Conservation (phyloP, 2,113 vertebrate species). For the Alligator sinensis region DNA sequence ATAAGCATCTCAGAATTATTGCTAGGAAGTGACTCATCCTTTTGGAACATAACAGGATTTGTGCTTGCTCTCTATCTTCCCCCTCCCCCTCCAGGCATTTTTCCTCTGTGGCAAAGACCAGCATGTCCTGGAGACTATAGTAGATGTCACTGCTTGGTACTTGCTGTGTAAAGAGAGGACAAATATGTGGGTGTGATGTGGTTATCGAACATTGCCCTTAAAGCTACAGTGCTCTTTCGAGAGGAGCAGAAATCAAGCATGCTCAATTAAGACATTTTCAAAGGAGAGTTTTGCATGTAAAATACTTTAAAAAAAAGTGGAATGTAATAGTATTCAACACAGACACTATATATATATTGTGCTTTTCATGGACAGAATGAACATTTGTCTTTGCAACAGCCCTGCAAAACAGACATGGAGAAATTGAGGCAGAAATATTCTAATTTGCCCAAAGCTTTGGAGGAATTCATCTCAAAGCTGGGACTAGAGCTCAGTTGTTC, state of each 20-base stretch:
- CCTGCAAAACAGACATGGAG: neutral
- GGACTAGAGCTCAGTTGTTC: neutral
- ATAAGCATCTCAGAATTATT: conserved; percentile 79
- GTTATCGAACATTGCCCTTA: conserved; percentile 72
- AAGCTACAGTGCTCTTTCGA: conserved; percentile 52
- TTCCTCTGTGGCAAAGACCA: conserved; percentile 62
- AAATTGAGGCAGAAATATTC: neutral
- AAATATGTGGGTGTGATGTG: conserved; percentile 77
- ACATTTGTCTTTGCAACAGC: neutral
- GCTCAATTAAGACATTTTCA: fast-evolving
- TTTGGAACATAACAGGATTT: conserved; percentile 78
- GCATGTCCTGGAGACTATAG: conserved; percentile 81
- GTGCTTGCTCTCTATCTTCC: conserved; percentile 20
- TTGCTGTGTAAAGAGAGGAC: conserved; percentile 77
- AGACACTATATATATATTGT: neutral
- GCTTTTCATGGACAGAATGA: neutral
- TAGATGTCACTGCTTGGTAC: conserved; percentile 89
- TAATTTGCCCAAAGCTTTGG: fast-evolving
- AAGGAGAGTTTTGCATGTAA: fast-evolving
- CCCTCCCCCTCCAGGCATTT: conserved; percentile 16
- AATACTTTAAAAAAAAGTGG: neutral
- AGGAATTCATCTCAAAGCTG: neutral
- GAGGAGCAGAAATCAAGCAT: neutral
- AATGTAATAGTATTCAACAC: neutral
- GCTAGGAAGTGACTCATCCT: conserved; percentile 84